These are phyloP conservation scores for Tipula vernalis DNA, from an alignment of 2,888 invertebrate genomes.

Conservation along the genomic window DNA sequence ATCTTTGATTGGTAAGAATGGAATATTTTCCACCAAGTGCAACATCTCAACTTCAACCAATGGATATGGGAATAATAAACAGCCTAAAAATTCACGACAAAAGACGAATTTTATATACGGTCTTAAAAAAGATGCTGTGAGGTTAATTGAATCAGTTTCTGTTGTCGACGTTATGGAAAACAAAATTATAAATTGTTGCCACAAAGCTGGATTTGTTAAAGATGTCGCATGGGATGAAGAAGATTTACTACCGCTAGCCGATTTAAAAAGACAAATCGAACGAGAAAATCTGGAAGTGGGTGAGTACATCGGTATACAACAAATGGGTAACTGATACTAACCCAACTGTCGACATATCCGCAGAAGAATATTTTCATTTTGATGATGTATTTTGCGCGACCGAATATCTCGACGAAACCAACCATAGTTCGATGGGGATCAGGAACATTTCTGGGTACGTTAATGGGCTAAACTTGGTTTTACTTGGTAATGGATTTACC, in stretches of 20 bases:
- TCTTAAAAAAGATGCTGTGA: neutral
- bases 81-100: neutral
- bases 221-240: neutral
- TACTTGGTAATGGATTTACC: too few species aligned
- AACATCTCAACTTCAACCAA: constrained; percentile 16
- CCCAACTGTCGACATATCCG: neutral
- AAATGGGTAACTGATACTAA: neutral
- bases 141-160: neutral
- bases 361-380: neutral
- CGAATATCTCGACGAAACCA: neutral
- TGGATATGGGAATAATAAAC: neutral
- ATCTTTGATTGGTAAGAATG: constrained; percentile 16
- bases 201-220: neutral
- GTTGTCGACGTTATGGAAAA: neutral
- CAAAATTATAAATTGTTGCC: neutral
- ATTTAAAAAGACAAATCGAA: neutral
- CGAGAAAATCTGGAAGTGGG: neutral
- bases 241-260: neutral
- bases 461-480: too few species aligned
- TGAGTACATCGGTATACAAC: neutral
- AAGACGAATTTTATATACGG: neutral
- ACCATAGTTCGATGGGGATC: neutral
- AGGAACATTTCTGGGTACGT: neutral
- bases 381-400: neutral
- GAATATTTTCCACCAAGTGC: constrained; percentile 22